Base-by-base conservation (phyloP, 2,113 vertebrate genomes). In the Dasypus novemcinctus region DNA sequence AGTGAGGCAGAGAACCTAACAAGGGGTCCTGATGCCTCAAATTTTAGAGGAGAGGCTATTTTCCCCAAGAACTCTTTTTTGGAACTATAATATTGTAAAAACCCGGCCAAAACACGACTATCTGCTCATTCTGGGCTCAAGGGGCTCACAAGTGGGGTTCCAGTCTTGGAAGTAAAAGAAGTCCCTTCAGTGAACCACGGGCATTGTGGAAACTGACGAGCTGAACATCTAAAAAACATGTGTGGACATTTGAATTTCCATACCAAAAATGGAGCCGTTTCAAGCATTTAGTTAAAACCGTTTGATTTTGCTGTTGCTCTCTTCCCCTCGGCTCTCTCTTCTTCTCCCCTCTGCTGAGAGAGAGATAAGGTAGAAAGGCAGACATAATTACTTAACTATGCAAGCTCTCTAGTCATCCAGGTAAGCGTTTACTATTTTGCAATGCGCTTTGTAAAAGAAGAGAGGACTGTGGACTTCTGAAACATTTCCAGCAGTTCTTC, bases 161-260 rank as follows among this genome's bases (percentile, higher is more conserved):
- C 61, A 27, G 46, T 72, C 46, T 57, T 80, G 29, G 69, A 72
- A 49, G 2, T 7, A 18, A 21, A 43, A 46, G 49, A 38, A 23
- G 21, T 8, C n/a, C 43, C 38, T 23, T 14, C 10, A 20, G 46
- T 41, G 36, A 91, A 13, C 7, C 38, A 20, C 36, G 64, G 63
- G 52, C 23, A 27, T 12, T 8, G 2, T 13, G 38, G 52, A 25
- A 23, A 23, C 74, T 38, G 25, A 57, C 21, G 52, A 93, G 61
- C 13, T 23, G 25, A 23, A 4, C 2, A 1, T 31, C n/a, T 31
- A n/a, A 59, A 68, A 79, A 68, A 36, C 2, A 29, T n/a, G 36
- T 6, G 1, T 14, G 0, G 4, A 1, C 2, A 2, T 38, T 33
- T 61, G 46, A 64, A 10, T 18, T 14, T 27, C 20, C 2, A 2